phyloP scores from a whole-genome alignment of 1,140 invertebrate species.

The Ectropis grisescens region DNA sequence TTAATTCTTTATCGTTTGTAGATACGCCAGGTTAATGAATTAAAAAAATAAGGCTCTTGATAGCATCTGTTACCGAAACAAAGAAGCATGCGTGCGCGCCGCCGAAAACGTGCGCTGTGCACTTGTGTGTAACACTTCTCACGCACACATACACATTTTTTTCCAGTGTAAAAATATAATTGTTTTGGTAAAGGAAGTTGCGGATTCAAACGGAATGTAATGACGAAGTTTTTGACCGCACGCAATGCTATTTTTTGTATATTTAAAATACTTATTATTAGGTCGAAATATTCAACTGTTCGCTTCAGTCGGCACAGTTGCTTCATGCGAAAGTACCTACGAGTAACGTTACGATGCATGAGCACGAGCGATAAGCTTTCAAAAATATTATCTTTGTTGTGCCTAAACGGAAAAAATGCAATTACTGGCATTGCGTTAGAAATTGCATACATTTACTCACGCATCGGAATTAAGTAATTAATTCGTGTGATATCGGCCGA shows the following conservation, averaged over 20 bases:
- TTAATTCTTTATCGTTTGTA: conserved; percentile 14
- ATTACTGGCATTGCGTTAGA: conserved; percentile 52
- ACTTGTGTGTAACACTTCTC: conserved; percentile 26
- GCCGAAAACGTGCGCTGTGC: conserved; percentile 7
- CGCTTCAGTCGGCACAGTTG: conserved; percentile 3
- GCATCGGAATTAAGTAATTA: conserved; percentile 65
- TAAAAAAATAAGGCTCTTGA: conserved; percentile 19
- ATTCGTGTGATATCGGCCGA: conserved; percentile 50
- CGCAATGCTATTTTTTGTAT: conserved; percentile 11
- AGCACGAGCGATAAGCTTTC: conserved; percentile 50
- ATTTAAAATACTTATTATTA: no score
- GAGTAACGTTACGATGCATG: conserved; percentile 49
- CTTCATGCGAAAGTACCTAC: conserved; percentile 38
- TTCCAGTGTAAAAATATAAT: conserved; percentile 44
- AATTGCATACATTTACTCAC: conserved; percentile 50
- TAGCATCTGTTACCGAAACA: conserved; percentile 21
- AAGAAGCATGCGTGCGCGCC: conserved; percentile 23
- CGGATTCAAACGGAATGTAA: conserved; percentile 29
- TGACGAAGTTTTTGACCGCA: conserved; percentile 23
- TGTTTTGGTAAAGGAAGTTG: conserved; percentile 40
- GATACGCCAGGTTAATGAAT: conserved; percentile 19
- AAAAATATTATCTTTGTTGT: conserved; percentile 42
- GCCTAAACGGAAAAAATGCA: conserved; percentile 44
- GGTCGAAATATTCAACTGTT: no score
- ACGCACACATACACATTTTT: conserved; percentile 27